Base-by-base conservation (phyloP, 2,113 vertebrate genomes). In the Porphyrio hochstetteri region DNA sequence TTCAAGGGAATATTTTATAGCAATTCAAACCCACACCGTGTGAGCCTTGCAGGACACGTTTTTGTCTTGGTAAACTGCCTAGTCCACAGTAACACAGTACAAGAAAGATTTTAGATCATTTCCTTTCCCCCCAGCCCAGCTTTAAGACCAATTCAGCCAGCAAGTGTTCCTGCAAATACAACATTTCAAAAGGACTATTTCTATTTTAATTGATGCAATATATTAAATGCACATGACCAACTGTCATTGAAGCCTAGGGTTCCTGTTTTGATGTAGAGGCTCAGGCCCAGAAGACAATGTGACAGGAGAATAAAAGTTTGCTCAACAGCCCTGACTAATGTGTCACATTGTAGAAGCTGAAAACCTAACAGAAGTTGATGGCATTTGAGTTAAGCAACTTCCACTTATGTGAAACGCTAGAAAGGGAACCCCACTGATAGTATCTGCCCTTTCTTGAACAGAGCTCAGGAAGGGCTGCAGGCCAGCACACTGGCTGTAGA, bases 401-500 rank as follows among this genome's bases (percentile, higher is more conserved):
- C 72, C 33, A 13, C 36, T 61, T 21, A 16, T 0, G 2, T 9
- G 23, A 68, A 91, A 77, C n/a, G 13, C 28, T 29, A 53, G 56
- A 16, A 76, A 36, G 70, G 31, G 67, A 86, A 50, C 3, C 4
- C 7, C 27, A 38, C 23, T 21, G 56, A 18, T 25, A 75, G 20
- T 4, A 50, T 27, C 14, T 74, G 60, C 17, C n/a, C 38, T 76
- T 38, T n/a, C 60, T 57, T 42, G 33, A 59, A 36, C 0, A 0
- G 1, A 17, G 69, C 10, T 71, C 1, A 2, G 56, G 44, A 74
- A 68, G 31, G 60, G 28, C 46, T 59, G 44, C 52, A 67, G 82
- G 38, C 21, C 42, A 21, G 31, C 13, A 14, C n/a, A 52, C 0
- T 0, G 50, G 64, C 29, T 1, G 1, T 28, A 18, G 16, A 56